phyloP scores from a whole-genome alignment of 2,888 invertebrate genomes.

The Nomada flava region DNA sequence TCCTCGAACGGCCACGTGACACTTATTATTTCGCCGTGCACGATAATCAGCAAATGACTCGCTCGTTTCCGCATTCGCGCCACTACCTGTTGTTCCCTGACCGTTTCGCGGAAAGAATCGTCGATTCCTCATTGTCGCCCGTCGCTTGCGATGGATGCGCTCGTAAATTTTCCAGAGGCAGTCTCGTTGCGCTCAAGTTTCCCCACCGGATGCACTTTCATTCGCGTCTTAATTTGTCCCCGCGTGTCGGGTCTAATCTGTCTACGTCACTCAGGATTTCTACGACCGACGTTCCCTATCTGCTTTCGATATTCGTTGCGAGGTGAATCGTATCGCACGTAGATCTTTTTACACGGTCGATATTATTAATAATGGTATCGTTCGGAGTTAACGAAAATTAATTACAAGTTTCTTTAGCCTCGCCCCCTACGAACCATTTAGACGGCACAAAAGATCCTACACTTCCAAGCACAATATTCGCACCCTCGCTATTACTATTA shows the following conservation, averaged over 20 bases:
- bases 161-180: conserved; percentile 22
- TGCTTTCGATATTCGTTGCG: background rate
- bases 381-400: too few relatives aligned
- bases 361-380: too few relatives aligned
- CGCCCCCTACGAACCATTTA: too few relatives aligned
- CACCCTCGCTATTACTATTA: too few relatives aligned
- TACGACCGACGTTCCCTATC: background rate
- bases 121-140: background rate
- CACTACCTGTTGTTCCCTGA: conserved; percentile 19
- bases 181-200: conserved; percentile 1
- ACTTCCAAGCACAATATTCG: too few relatives aligned
- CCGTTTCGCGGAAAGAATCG: background rate
- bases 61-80: conserved; percentile 36
- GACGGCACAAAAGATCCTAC: too few relatives aligned
- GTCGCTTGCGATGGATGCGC: background rate
- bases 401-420: too few relatives aligned
- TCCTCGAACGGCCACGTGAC: conserved; percentile 46
- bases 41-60: conserved; percentile 49
- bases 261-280: conserved; percentile 25
- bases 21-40: conserved; percentile 48
- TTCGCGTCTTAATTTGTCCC: conserved; percentile 48
- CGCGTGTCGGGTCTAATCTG: conserved; percentile 29
- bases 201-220: conserved; percentile 35
- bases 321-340: background rate
- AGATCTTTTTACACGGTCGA: background rate